phyloP scores from a whole-genome alignment of 2,888 invertebrate species.

The Argyresthia albistria region DNA sequence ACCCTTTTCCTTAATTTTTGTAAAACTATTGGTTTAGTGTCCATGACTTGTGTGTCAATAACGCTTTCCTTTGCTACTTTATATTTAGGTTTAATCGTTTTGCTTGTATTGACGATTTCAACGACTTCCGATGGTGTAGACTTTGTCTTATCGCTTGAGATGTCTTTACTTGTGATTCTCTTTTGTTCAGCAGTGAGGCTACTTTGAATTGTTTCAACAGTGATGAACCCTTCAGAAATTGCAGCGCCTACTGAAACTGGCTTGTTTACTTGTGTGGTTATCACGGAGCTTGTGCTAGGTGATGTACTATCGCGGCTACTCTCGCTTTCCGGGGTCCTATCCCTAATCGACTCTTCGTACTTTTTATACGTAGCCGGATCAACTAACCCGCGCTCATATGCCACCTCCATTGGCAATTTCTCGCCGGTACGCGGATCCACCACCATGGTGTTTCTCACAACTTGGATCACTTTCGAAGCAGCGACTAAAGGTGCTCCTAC shows the following conservation, averaged over 20 bases:
- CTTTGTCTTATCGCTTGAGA: constrained; percentile 23
- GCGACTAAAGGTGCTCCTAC: constrained; percentile 83
- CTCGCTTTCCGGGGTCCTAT: constrained; percentile 37
- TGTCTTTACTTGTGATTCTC: constrained; percentile 22
- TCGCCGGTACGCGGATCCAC: constrained; percentile 87
- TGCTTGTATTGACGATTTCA: constrained; percentile 69
- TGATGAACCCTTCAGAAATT: constrained; percentile 68
- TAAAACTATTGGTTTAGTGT: constrained; percentile 78
- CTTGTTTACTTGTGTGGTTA: constrained; percentile 42
- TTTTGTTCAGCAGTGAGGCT: constrained; percentile 49
- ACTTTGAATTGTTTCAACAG: constrained; percentile 64
- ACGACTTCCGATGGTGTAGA: constrained; percentile 58
- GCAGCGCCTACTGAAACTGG: constrained; percentile 74
- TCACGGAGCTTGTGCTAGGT: constrained; percentile 12
- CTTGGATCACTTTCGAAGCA: constrained; percentile 78
- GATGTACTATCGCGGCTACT: constrained; percentile 12
- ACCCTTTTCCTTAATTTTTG: constrained; percentile 86
- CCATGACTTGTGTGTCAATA: constrained; percentile 69
- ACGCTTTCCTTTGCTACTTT: constrained; percentile 74
- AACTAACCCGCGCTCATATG: constrained; percentile 83
- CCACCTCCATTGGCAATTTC: constrained; percentile 84
- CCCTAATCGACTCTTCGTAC: constrained; percentile 60
- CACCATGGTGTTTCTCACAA: constrained; percentile 76
- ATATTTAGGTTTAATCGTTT: constrained; percentile 77
- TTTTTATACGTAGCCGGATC: constrained; percentile 67